Conservation (phyloP, 92 coral and sea anemone genomes). For the Montipora capitata region DNA sequence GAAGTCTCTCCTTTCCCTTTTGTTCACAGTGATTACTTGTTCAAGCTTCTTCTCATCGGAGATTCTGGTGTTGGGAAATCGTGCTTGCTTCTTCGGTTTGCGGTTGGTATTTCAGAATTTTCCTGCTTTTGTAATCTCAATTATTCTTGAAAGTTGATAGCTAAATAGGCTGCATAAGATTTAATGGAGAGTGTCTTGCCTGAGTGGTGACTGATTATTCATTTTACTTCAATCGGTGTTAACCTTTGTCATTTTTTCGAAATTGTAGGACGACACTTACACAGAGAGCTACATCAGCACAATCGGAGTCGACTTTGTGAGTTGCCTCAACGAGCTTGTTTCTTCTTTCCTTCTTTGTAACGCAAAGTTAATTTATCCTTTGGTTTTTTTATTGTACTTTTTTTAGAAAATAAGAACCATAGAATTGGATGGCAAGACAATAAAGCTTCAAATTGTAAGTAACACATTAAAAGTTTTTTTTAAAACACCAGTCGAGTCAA, state of each 20-base stretch:
- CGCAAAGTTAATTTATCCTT: slow-evolving; percentile 35
- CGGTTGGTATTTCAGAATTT: slow-evolving; percentile 88
- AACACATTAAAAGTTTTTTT: neutral
- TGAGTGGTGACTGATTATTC: slow-evolving; percentile 46
- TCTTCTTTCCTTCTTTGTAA: neutral
- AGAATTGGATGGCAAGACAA: slow-evolving; percentile 99
- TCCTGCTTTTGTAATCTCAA: neutral
- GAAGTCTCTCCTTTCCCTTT: slow-evolving; percentile 61
- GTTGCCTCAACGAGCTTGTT: slow-evolving; percentile 50
- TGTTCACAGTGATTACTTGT: slow-evolving; percentile 96
- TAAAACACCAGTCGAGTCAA: neutral
- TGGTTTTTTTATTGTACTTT: slow-evolving; percentile 23
- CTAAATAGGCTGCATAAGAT: neutral
- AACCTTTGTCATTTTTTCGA: slow-evolving; percentile 27
- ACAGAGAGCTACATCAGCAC: slow-evolving; percentile 99
- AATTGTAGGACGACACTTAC: slow-evolving; percentile 94
- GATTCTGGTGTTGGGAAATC: slow-evolving; percentile 99
- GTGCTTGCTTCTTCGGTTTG: slow-evolving; percentile 99
- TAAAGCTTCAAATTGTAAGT: slow-evolving; percentile 99
- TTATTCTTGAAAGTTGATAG: no score
- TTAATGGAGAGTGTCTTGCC: slow-evolving; percentile 29
- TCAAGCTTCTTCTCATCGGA: slow-evolving; percentile 99
- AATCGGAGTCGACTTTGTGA: slow-evolving; percentile 99
- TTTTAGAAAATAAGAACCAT: slow-evolving; percentile 99
- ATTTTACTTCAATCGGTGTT: slow-evolving; percentile 61